phyloP scores from a whole-genome alignment of 2,888 invertebrate genomes.

The Dorcus hopei region DNA sequence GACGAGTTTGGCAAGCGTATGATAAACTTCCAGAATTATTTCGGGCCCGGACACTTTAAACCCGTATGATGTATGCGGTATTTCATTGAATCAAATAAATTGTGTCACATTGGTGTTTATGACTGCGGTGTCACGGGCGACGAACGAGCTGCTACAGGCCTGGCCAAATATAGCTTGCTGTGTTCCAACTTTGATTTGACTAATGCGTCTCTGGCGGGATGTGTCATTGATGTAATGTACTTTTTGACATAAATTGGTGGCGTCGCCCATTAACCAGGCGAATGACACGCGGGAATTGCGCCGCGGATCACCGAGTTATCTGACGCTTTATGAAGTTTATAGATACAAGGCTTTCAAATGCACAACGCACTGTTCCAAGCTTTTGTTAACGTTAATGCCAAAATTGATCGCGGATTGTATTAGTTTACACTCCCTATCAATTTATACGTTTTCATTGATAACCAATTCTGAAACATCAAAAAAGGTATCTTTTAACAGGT shows the following conservation, averaged over 20 bases:
- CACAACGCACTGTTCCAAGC: constrained; percentile 6
- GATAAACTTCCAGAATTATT: constrained; percentile 26
- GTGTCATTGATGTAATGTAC: constrained; percentile 33
- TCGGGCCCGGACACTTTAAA: constrained; percentile 22
- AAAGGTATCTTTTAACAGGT: too few relatives aligned
- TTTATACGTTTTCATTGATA: too few relatives aligned
- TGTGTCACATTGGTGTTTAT: constrained; percentile 25
- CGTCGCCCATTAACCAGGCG: constrained; percentile 10
- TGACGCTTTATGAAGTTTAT: too few relatives aligned
- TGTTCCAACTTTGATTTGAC: constrained; percentile 30
- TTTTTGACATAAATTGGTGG: constrained; percentile 32
- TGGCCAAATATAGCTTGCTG: constrained; percentile 25
- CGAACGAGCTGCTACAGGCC: constrained; percentile 15
- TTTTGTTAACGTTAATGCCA: constrained; percentile 1
- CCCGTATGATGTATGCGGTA: constrained; percentile 23
- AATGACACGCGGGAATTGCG: constrained; percentile 16
- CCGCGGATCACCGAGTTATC: too few relatives aligned
- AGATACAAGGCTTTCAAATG: constrained; percentile 4
- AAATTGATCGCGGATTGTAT: too few relatives aligned
- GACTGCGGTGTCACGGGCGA: constrained; percentile 18
- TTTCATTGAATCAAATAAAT: constrained; percentile 27
- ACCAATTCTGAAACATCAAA: too few relatives aligned
- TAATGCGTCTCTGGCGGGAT: constrained; percentile 31
- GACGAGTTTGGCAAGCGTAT: constrained; percentile 23
- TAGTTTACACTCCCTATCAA: too few relatives aligned